Conservation (phyloP, 2,113 vertebrate genomes). For the Taxidea taxus region DNA sequence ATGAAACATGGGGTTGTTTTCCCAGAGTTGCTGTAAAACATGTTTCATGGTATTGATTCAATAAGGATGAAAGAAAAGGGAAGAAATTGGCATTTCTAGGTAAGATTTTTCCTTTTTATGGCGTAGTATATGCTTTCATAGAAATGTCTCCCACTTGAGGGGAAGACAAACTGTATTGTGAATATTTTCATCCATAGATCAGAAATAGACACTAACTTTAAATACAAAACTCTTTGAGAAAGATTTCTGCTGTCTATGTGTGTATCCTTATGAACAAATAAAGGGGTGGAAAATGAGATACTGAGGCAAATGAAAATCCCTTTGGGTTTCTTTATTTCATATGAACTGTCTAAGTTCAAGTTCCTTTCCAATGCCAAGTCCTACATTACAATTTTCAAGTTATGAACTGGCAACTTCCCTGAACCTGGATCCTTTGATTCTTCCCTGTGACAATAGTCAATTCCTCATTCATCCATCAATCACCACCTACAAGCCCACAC, state of each 20-base stretch:
- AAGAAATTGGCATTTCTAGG: not conserved
- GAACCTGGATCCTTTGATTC: not conserved
- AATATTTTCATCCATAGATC: not conserved
- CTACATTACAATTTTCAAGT: not conserved
- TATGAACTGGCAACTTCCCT: not conserved
- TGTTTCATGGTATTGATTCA: not conserved
- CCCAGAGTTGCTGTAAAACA: not conserved
- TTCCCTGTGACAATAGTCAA: not conserved
- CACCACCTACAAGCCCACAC: rapidly evolving
- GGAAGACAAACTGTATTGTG: not conserved
- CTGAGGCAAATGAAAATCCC: not conserved
- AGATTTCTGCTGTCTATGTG: not conserved
- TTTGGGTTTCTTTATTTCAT: not conserved
- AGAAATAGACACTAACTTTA: not conserved
- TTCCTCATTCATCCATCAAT: not conserved
- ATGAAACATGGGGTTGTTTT: not conserved
- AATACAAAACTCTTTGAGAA: not conserved
- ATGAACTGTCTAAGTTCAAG: not conserved
- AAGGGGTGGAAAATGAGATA: not conserved
- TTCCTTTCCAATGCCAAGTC: not conserved
- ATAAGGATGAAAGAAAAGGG: not conserved
- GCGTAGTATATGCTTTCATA: not conserved
- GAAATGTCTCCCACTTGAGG: not conserved
- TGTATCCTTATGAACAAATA: not conserved
- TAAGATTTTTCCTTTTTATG: not conserved